Conservation (phyloP, 2,797 vertebrate species). For the Gorsachius magnificus region DNA sequence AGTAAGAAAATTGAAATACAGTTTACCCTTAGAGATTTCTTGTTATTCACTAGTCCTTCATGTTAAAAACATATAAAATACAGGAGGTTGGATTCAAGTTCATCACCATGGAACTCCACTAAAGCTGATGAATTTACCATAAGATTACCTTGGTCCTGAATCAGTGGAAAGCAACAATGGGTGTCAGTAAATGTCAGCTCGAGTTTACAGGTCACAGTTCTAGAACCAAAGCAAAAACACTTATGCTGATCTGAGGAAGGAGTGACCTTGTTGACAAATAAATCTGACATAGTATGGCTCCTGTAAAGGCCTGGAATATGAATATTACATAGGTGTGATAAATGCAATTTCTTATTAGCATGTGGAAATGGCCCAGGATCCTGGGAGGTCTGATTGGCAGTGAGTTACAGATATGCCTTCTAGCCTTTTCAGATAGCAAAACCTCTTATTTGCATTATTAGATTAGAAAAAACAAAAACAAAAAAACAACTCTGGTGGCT, state of each 20-base stretch:
- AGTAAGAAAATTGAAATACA: background rate
- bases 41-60: background rate
- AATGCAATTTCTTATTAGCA: background rate
- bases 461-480: background rate
- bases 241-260: background rate
- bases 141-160: background rate
- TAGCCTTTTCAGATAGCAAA: background rate
- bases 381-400: background rate
- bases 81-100: background rate
- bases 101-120: background rate
- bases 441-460: background rate
- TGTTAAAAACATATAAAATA: background rate
- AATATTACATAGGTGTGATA: background rate
- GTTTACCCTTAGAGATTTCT: background rate
- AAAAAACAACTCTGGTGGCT: background rate
- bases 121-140: background rate
- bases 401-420: background rate
- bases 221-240: background rate
- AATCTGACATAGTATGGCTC: background rate
- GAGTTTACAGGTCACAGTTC: background rate
- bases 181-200: background rate
- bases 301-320: background rate
- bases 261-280: background rate
- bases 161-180: background rate
- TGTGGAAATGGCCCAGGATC: background rate